Percentiles rank a stretch among this genome's conserved stretches.
These are phyloP conservation scores for Poecilus cupreus DNA, from an alignment of 2,888 invertebrate genomes.

Conservation along the genomic window DNA sequence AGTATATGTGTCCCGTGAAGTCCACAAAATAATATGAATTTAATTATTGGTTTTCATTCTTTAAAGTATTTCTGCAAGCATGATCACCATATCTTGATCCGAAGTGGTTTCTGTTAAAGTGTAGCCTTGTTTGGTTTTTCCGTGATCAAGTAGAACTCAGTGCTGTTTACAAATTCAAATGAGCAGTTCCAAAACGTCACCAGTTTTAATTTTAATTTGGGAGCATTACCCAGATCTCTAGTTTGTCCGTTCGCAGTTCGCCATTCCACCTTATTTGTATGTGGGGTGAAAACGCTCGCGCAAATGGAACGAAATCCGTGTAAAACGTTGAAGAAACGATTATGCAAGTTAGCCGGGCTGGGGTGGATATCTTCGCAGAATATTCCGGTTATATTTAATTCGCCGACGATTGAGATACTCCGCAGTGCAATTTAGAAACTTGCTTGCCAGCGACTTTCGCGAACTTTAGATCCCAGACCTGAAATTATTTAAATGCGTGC, in stretches of 20 bases:
- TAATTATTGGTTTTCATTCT: too few species aligned
- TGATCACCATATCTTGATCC: too few species aligned
- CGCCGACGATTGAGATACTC: constrained; percentile 53
- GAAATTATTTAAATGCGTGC: constrained; percentile 54
- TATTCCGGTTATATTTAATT: constrained; percentile 57
- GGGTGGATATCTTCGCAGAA: constrained; percentile 14
- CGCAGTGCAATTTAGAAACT: constrained; percentile 55
- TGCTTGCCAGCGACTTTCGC: constrained; percentile 39
- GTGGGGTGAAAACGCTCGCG: constrained; percentile 33
- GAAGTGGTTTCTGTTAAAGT: too few species aligned
- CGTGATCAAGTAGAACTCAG: background rate
- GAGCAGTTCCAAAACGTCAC: background rate
- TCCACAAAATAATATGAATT: too few species aligned
- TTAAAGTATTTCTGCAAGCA: too few species aligned
- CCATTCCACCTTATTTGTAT: constrained; percentile 44
- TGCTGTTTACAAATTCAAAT: background rate
- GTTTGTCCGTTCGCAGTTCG: background rate
- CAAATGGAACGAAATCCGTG: constrained; percentile 38
- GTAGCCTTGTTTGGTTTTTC: background rate
- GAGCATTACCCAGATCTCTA: background rate
- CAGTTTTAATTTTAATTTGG: background rate
- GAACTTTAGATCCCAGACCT: constrained; percentile 54
- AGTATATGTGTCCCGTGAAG: too few species aligned
- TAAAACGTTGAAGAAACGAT: constrained; percentile 49
- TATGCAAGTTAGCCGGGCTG: constrained; percentile 39